Evolutionary conservation across 2,797 vertebrate species (phyloP).

Genomic region (Oophaga sylvatica): DNA sequence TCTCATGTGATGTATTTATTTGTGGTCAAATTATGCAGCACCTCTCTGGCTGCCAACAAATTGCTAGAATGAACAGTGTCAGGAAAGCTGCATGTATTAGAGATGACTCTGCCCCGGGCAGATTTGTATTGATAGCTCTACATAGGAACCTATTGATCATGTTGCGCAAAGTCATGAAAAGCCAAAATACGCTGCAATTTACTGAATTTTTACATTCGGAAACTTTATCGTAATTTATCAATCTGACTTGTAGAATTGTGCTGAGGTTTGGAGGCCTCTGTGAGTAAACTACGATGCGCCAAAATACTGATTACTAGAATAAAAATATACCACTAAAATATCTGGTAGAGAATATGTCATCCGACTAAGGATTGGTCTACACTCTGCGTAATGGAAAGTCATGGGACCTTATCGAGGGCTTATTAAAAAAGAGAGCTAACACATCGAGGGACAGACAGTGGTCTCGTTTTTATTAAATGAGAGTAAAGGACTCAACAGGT

Average conservation of each 20-base stretch:
- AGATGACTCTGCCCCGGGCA: conserved; percentile 59
- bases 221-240: conserved; percentile 53
- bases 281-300: conserved; percentile 36
- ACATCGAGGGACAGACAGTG: neutral
- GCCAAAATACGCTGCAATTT: conserved; percentile 55
- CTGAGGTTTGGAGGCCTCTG: conserved; percentile 39
- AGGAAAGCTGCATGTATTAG: conserved; percentile 62
- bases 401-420: neutral
- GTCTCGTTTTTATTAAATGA: neutral
- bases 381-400: neutral
- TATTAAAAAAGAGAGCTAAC: neutral
- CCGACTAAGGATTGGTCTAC: neutral
- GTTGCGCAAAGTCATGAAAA: conserved; percentile 61
- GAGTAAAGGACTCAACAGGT: neutral
- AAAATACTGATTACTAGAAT: conserved; percentile 43
- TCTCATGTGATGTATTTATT: conserved; percentile 62
- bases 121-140: conserved; percentile 62
- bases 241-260: conserved; percentile 47
- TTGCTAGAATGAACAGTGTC: conserved; percentile 62
- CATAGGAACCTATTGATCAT: conserved; percentile 62
- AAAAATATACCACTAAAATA: conserved; percentile 30
- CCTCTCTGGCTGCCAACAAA: conserved; percentile 62
- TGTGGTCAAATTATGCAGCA: conserved; percentile 63
- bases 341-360: conserved; percentile 10
- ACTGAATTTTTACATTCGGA: conserved; percentile 45